phyloP scores from a whole-genome alignment of 92 coral and sea anemone genomes.

The Hydrozoanthus gracilis region DNA sequence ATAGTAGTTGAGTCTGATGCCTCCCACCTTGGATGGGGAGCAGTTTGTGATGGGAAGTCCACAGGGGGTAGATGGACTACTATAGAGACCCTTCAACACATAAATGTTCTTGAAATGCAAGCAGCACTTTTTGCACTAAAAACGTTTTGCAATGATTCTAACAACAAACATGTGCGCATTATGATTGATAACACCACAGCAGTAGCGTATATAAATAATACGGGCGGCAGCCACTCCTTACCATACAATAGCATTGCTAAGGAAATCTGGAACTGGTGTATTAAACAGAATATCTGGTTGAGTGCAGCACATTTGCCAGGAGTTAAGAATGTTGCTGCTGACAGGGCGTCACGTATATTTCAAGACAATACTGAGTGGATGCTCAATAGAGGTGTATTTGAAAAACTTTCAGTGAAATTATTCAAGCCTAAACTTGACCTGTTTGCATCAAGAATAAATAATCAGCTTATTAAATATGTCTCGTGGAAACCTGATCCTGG shows the following conservation, averaged over 20 bases:
- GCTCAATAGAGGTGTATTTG: constrained; percentile 46
- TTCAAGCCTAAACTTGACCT: constrained; percentile 67
- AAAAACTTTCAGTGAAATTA: constrained; percentile 26
- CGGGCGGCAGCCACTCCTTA: constrained; percentile 45
- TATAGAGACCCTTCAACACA: constrained; percentile 47
- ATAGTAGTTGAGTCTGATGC: no score
- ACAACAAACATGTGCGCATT: constrained; percentile 12
- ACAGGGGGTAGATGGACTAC: constrained; percentile 43
- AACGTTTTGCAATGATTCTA: constrained; percentile 28
- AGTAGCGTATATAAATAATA: constrained; percentile 15
- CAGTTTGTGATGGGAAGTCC: no score
- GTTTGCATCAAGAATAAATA: constrained; percentile 57
- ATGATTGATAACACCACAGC: constrained; percentile 43
- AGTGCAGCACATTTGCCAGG: constrained; percentile 75
- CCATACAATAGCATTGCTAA: constrained; percentile 50
- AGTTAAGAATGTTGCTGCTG: constrained; percentile 54
- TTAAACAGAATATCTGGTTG: constrained; percentile 52
- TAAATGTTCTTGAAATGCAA: constrained; percentile 34
- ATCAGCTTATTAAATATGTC: constrained; percentile 58
- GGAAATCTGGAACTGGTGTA: constrained; percentile 58
- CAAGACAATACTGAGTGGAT: constrained; percentile 59
- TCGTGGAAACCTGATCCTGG: constrained; percentile 32
- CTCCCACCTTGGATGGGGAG: no score
- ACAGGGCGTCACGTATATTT: constrained; percentile 60
- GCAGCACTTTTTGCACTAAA: constrained; percentile 42